Percentiles rank a stretch among this genome's conserved stretches.
Evolutionary conservation across 2,113 vertebrate genomes (phyloP).

Genomic region (Macroglossus sobrinus): DNA sequence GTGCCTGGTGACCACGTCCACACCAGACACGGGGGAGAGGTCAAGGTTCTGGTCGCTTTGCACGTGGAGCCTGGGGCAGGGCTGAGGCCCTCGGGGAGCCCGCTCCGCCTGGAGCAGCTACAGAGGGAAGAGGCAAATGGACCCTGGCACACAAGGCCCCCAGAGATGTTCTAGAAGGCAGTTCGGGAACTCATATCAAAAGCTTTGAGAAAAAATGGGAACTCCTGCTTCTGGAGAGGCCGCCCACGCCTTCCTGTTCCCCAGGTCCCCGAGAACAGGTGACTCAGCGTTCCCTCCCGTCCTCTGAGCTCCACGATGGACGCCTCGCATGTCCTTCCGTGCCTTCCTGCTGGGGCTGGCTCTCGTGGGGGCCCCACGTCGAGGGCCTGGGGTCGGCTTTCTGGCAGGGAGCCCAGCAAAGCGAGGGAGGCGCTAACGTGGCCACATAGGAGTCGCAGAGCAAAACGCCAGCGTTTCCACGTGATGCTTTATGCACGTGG

Average conservation of each 20-base stretch:
- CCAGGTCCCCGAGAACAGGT: not conserved
- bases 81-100: not conserved
- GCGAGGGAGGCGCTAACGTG: no score
- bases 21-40: fast-evolving
- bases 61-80: not conserved
- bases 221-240: not conserved
- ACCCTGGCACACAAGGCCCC: not conserved
- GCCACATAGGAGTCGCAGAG: fast-evolving
- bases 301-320: not conserved
- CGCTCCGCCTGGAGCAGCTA: not conserved
- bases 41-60: not conserved
- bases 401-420: not conserved
- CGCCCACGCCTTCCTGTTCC: not conserved
- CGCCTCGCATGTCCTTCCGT: not conserved
- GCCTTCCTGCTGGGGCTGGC: not conserved
- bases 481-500: not conserved
- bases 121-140: not conserved
- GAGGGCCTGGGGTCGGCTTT: not conserved
- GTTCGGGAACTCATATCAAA: not conserved
- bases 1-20: not conserved
- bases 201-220: not conserved
- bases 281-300: not conserved
- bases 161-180: not conserved
- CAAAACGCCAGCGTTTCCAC: not conserved
- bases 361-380: not conserved